Evolutionary conservation across 2,888 invertebrate genomes (phyloP), one percentile per base, ranked within the genome.

Genomic region (Maniola hyperantus): DNA sequence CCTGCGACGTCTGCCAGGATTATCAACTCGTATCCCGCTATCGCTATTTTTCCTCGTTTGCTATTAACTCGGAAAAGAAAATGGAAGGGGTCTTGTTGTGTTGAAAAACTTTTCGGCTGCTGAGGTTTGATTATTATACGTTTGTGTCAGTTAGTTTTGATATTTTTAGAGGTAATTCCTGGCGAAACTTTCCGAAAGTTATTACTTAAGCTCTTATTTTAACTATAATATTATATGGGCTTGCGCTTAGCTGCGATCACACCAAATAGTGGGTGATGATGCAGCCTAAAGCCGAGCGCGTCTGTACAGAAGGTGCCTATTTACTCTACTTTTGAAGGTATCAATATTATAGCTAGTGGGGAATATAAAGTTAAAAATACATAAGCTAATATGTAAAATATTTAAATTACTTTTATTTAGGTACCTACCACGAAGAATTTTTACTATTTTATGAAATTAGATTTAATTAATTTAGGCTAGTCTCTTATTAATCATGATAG

Each of bases 1-100:
- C 80, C 82, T 79, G 77, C 76, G 76, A 83, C 81, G 83, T 83
- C 87, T 85, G 85, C 82, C 83, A 81, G 84, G 83, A 88, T 87
- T 87, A 87, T 85, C 83, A 84, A 84, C 86, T 81, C 82, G 80
- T 82, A 77, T 77, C 76, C 77, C 75, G 74, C 76, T 76, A 75
- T 82, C 76, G 79, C 72, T 73, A 76, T 78, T 84, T 84, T 87
- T 79, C 79, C 79, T 78, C 73, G 77, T 82, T 83, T 80, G 75
- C 79, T 82, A 80, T 81, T 77, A 74, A 74, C 74, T 78, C 73
- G 73, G 72, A 72, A 59, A 58, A 69, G 65, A 71, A 66, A 66
- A 65, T 66, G 53, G 53, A 44, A 62, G 62, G 62, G 39, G 42
- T 62, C 42, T 44, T 54, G 42, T 62, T 62, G 53, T 62, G 53